phyloP scores from a whole-genome alignment of 2,888 invertebrate species.

The Acleris literana region DNA sequence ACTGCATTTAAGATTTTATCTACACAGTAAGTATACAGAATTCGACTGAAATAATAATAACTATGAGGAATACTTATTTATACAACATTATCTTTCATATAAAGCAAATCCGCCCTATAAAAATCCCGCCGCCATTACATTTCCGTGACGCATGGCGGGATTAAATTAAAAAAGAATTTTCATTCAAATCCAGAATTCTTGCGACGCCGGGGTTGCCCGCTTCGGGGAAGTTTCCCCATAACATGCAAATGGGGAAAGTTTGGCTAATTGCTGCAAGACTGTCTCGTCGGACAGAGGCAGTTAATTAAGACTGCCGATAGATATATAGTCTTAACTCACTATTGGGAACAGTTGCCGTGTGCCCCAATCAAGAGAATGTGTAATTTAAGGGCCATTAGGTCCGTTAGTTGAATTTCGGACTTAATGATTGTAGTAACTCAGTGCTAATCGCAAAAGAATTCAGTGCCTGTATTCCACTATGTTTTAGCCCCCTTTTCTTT shows the following conservation, averaged over 20 bases:
- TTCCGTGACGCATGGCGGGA: constrained; percentile 38
- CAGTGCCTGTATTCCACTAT: no score
- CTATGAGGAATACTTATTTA: no score
- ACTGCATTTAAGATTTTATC: neutral
- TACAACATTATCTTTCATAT: neutral
- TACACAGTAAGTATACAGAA: no score
- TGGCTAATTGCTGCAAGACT: constrained; percentile 62
- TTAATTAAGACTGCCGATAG: constrained; percentile 59
- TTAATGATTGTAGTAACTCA: no score
- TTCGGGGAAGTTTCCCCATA: constrained; percentile 69
- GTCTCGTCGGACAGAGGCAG: constrained; percentile 53
- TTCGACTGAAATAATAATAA: no score
- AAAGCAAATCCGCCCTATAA: constrained; percentile 17
- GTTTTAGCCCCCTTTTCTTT: no score
- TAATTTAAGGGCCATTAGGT: no score
- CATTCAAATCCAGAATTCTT: constrained; percentile 60
- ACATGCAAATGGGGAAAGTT: constrained; percentile 79
- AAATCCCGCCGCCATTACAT: constrained; percentile 32
- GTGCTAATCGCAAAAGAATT: no score
- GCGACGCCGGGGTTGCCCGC: constrained; percentile 48
- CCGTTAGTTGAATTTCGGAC: no score
- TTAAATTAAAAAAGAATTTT: constrained; percentile 66
- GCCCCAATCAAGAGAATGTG: no score
- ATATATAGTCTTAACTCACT: constrained; percentile 12
- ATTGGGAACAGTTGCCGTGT: constrained; percentile 4